A percentile compares a stretch with the other conserved stretches of the same genome.
Conservation (phyloP, 2,797 vertebrate species). For the Poecilia gillii region DNA sequence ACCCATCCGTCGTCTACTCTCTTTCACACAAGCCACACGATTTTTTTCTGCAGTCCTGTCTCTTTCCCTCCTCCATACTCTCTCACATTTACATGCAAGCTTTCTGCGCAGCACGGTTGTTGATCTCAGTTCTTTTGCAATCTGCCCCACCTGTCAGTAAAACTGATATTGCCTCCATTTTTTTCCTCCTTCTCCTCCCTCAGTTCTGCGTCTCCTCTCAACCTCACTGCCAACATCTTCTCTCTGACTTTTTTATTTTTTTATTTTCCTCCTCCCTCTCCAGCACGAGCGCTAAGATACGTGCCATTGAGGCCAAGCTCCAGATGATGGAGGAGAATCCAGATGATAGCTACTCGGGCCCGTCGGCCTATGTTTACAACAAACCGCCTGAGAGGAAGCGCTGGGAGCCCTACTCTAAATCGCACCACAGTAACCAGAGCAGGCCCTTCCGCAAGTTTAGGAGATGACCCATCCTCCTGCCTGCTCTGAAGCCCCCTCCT, state of each 20-base stretch:
- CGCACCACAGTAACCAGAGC: conserved; percentile 75
- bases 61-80: conserved; percentile 31
- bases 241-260: not conserved
- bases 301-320: conserved; percentile 97
- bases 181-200: conserved; percentile 27
- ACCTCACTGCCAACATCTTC: conserved; percentile 23
- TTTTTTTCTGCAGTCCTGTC: conserved; percentile 22
- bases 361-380: conserved; percentile 93
- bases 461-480: conserved; percentile 79
- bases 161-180: conserved; percentile 23
- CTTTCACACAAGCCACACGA: conserved; percentile 36
- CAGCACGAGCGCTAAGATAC: conserved; percentile 96
- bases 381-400: conserved; percentile 94
- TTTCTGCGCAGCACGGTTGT: conserved; percentile 5
- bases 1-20: conserved; percentile 24
- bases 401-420: conserved; percentile 91
- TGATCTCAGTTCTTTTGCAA: conserved; percentile 25
- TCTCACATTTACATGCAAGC: conserved; percentile 37
- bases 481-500: conserved; percentile 32
- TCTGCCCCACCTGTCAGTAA: conserved; percentile 8
- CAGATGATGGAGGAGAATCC: conserved; percentile 99
- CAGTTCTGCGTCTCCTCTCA: conserved; percentile 24
- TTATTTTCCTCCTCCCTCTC: not conserved
- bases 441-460: conserved; percentile 80
- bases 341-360: conserved; percentile 89